phyloP scores from a whole-genome alignment of 2,888 invertebrate genomes.

The Drosophila ustulata region DNA sequence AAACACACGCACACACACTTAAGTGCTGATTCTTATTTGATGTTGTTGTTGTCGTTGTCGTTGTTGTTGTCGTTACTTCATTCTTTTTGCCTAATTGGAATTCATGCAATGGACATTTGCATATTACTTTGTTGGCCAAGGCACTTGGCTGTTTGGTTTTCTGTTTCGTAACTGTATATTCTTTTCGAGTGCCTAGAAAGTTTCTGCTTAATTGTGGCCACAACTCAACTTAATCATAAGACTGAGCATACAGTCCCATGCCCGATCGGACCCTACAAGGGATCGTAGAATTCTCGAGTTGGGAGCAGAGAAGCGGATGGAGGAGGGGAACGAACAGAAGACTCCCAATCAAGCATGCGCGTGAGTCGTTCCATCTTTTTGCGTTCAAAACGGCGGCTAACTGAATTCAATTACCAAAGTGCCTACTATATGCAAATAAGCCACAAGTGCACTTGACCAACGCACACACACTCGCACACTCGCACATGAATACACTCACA shows the following conservation, averaged over 20 bases:
- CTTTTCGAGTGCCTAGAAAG: conserved; percentile 73
- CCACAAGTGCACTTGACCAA: conserved; percentile 81
- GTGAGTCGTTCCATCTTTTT: conserved; percentile 72
- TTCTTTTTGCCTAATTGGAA: conserved; percentile 80
- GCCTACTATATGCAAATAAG: conserved; percentile 82
- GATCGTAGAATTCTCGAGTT: not conserved
- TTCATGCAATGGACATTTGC: conserved; percentile 76
- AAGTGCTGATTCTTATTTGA: conserved; percentile 48
- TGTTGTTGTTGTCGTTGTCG: conserved; percentile 28
- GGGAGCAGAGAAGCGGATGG: too few relatives aligned
- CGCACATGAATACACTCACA: conserved; percentile 1
- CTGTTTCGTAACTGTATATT: conserved; percentile 74
- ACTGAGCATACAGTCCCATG: conserved; percentile 34
- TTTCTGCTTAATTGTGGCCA: conserved; percentile 77
- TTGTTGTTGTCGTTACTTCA: conserved; percentile 30
- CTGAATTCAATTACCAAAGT: conserved; percentile 83
- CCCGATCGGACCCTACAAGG: conserved; percentile 16
- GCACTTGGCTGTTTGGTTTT: conserved; percentile 57
- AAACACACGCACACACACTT: conserved; percentile 67
- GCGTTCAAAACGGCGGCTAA: conserved; percentile 68
- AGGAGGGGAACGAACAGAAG: too few relatives aligned
- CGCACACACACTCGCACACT: conserved; percentile 56
- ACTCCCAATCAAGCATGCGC: conserved; percentile 73
- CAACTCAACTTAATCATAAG: conserved; percentile 75
- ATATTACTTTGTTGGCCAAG: conserved; percentile 73